phyloP scores from a whole-genome alignment of 2,888 invertebrate species.

The Operophtera brumata region DNA sequence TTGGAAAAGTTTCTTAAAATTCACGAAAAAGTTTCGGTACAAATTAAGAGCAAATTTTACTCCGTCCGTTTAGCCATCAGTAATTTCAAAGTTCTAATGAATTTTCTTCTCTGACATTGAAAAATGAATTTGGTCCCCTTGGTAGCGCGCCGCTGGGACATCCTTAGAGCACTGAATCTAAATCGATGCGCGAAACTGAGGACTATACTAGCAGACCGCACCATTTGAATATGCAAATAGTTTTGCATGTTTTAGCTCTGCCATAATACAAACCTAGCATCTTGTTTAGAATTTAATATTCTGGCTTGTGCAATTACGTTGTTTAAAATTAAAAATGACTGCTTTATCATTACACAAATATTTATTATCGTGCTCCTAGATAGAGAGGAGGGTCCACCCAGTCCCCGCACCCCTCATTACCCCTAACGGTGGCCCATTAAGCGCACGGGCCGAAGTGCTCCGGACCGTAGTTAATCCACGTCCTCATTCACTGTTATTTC shows the following conservation, averaged over 20 bases:
- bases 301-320: constrained; percentile 7
- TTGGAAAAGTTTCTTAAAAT: constrained; percentile 71
- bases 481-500: constrained; percentile 81
- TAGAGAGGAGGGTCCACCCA: constrained; percentile 40
- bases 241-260: constrained; percentile 32
- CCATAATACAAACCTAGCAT: constrained; percentile 27
- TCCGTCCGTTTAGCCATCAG: constrained; percentile 79
- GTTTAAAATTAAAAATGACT: constrained; percentile 12
- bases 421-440: constrained; percentile 77
- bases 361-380: constrained; percentile 27
- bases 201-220: constrained; percentile 39
- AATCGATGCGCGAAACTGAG: constrained; percentile 53
- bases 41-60: constrained; percentile 80
- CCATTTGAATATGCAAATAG: constrained; percentile 40
- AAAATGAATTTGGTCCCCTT: constrained; percentile 75
- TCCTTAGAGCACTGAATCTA: constrained; percentile 53
- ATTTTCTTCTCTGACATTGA: constrained; percentile 80
- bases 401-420: constrained; percentile 73
- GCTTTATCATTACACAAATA: constrained; percentile 24
- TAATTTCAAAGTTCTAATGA: constrained; percentile 81
- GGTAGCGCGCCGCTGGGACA: constrained; percentile 58
- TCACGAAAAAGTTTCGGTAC: constrained; percentile 75
- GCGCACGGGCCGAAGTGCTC: constrained; percentile 77
- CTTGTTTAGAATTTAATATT: constrained; percentile 28
- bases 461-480: constrained; percentile 81